Base-by-base conservation (phyloP, 2,113 vertebrate genomes). In the Macroglossus sobrinus region DNA sequence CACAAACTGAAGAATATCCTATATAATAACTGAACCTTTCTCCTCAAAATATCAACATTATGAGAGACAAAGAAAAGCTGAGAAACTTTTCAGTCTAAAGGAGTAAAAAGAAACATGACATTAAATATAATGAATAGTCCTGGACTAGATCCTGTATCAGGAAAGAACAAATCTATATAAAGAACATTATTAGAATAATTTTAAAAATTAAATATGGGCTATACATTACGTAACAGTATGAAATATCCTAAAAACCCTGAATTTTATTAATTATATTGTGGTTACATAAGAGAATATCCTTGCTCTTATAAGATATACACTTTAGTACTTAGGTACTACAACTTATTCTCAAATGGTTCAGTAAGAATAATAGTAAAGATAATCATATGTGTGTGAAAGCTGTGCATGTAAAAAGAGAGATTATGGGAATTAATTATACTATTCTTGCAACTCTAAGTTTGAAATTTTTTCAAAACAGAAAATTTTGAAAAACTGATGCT, bases 391-490 rank as follows among this genome's bases (percentile, higher is more conserved):
- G 0, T 40, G 6, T 76, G n/a, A 72, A 15, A 45, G 21, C 0
- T 61, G 15, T 59, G 53, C 43, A 14, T 61, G 0, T 55, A 86
- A 75, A 74, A 13, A 45, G 5, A 87, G 12, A 91, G 45, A 86
- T 55, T 71, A 71, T 16, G 14, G 16, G 24, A 84, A 93, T 84
- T 95, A 4, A 59, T 45, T 82, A 57, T 15, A 72, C 18, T 87
- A 64, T 43, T 94, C 45, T 82, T 69, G 5, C 13, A 79, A 91
- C 7, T 40, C 16, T 64, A 84, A 87, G 9, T 74, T 64, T 89
- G 38, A 85, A 84, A 63, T 74, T 69, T 85, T 96, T 89, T 64
- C 43, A 35, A 57, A 82, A 89, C 11, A 93, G 63, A 85, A 92
- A 28, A 1, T 80, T 79, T 30, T 5, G 33, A 57, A 89, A 81